Base-by-base conservation (phyloP, 2,888 invertebrate species). In the Empis livida region DNA sequence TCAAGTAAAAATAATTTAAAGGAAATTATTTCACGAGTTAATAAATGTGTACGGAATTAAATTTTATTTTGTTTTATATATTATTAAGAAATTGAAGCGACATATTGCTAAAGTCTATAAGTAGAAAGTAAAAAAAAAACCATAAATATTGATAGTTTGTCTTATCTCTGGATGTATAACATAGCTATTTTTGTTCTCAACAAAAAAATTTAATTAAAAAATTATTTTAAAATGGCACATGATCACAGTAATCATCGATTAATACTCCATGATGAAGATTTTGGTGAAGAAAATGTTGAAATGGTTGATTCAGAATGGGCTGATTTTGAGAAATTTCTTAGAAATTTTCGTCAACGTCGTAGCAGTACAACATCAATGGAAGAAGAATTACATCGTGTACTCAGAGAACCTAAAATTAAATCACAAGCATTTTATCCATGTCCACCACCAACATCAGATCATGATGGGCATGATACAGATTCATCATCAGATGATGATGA, bases 251-350 rank as follows among this genome's bases (percentile, higher is more conserved):
- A 56, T 43, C 54, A 56, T 49, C 65, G 62, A 53, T 57, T 62
- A 20, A 61, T 64, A 42, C 63, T 64, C 50, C 66, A 66, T 53
- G 67, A 67, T 56, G 68, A 65, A 55, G 68, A 68, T 50, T 65
- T 67, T 57, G 67, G 67, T 45, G 68, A 68, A 54, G 68, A 68
- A 54, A 68, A 68, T 56, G 67, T 66, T 43, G 67, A 68, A 50
- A 51, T 61, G 54, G 62, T 68, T 46, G 68, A 68, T 53, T 65
- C 67, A 35, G 69, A 68, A 54, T 68, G 68, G 68, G 68, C 66
- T 5, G 69, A 68, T 53, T 68, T 68, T 51, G 69, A 68, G 55
- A 65, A 62, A 52, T 64, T 65, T 51, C 59, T 61, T 56, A 64
- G 64, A 41, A 59, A 64, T 46, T 59, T 67, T 48, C 65, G 67